Evolutionary conservation across 2,113 vertebrate species (phyloP).

Genomic region (Pangasianodon gigas): DNA sequence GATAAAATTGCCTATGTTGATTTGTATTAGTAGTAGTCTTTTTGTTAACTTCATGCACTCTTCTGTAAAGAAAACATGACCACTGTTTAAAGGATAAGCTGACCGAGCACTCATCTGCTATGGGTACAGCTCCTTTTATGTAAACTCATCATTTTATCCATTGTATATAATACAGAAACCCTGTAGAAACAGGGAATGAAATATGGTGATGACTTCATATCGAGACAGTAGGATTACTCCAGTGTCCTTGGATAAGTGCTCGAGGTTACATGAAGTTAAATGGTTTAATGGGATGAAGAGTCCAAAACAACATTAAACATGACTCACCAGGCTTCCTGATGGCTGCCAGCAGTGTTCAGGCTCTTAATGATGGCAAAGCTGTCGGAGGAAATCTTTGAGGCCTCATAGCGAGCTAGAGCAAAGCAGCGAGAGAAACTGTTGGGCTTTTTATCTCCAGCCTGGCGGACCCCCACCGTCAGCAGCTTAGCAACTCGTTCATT

Average conservation of each 20-base stretch:
- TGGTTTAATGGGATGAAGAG: not conserved
- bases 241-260: not conserved
- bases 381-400: conserved; percentile 82
- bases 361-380: conserved; percentile 85
- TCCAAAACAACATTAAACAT: not conserved
- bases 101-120: not conserved
- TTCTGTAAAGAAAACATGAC: not conserved
- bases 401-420: conserved; percentile 83
- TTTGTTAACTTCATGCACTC: not conserved
- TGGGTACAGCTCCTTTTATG: not conserved
- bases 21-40: not conserved
- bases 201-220: not conserved
- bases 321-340: conserved; percentile 86
- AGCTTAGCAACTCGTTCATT: conserved; percentile 86
- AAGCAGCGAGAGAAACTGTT: conserved; percentile 85
- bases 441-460: conserved; percentile 76
- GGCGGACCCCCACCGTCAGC: conserved; percentile 81
- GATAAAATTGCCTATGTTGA: no score
- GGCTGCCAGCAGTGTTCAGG: conserved; percentile 82
- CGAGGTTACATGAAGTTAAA: not conserved
- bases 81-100: not conserved
- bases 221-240: not conserved
- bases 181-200: not conserved
- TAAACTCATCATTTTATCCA: not conserved
- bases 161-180: not conserved